phyloP scores from a whole-genome alignment of 2,888 invertebrate species.

The Seira sanloemensis region DNA sequence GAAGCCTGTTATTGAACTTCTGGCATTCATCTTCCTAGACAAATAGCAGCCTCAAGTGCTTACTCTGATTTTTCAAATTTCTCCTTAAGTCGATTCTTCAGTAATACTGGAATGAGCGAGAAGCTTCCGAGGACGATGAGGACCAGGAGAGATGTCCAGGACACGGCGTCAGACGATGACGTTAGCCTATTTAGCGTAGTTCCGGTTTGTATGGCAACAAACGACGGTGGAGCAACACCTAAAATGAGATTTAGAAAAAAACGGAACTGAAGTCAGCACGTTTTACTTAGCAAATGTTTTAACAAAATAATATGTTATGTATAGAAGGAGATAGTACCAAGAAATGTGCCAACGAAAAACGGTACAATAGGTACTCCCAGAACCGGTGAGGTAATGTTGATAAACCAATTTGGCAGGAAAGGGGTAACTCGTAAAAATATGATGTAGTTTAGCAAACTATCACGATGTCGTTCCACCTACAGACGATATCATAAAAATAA shows the following conservation, averaged over 20 bases:
- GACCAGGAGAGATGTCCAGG: constrained; percentile 89
- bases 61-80: constrained; percentile 80
- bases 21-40: no score
- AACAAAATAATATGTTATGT: no score
- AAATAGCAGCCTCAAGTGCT: background rate
- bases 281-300: background rate
- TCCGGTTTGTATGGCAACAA: constrained; percentile 98
- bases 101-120: constrained; percentile 90
- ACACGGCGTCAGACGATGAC: constrained; percentile 90
- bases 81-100: constrained; percentile 86
- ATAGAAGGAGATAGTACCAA: no score
- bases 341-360: constrained; percentile 96
- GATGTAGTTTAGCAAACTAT: constrained; percentile 95
- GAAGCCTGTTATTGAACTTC: no score
- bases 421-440: constrained; percentile 98
- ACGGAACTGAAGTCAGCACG: background rate
- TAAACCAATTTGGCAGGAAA: constrained; percentile 99
- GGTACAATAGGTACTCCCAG: constrained; percentile 95
- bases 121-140: constrained; percentile 87
- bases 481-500: constrained; percentile 32
- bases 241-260: constrained; percentile 69
- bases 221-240: constrained; percentile 97
- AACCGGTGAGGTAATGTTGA: constrained; percentile 96
- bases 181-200: constrained; percentile 95
- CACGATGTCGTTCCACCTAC: constrained; percentile 84